Base-by-base conservation (phyloP, 2,797 vertebrate genomes). In the Sebastiscus tertius region DNA sequence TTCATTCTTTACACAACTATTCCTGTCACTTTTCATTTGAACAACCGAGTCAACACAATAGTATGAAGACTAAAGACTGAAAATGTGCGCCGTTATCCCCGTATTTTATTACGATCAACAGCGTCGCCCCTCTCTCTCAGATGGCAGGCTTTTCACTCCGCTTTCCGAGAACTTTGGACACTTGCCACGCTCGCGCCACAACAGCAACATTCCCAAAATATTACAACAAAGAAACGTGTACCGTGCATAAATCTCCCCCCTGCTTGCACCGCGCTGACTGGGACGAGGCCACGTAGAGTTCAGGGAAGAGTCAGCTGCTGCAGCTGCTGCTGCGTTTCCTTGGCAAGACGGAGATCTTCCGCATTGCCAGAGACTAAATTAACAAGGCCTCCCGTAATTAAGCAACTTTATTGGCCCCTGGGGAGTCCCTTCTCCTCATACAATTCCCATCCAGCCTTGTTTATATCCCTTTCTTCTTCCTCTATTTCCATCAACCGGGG, bases 341-440 rank as follows among this genome's bases (percentile, higher is more conserved):
- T 72, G 79, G 81, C 84, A 74, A 85, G 84, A 79, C 61, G 16
- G 61, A 86, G 55, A 87, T 86, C 72, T 80, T 79, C 31, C 74
- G 80, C 88, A 76, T 89, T 86, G 80, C 82, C 77, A 88, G 83
- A 81, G 79, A 89, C 81, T 87, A 84, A 93, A 93, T 93, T 92
- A 93, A 91, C 90, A 83, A 88, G 80, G 72, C 87, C 72, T 86
- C 81, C 88, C 42, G 52, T 93, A 94, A 94, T 93, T 92, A 95
- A 90, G 86, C 62, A 61, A 81, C 77, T 92, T 93, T 94, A 93
- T 90, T 88, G 83, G 86, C 52, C 92, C 82, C 84, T 1, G 58
- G 83, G 87, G 93, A 88, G 74, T 72, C 81, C 73, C 80, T 83
- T 80, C 84, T 81, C 75, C 89, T 85, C 82, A 79, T 85, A 62